Evolutionary conservation across 2,888 invertebrate species (phyloP), one percentile per base, ranked within the genome.

Genomic region (Lumbricus terrestris): DNA sequence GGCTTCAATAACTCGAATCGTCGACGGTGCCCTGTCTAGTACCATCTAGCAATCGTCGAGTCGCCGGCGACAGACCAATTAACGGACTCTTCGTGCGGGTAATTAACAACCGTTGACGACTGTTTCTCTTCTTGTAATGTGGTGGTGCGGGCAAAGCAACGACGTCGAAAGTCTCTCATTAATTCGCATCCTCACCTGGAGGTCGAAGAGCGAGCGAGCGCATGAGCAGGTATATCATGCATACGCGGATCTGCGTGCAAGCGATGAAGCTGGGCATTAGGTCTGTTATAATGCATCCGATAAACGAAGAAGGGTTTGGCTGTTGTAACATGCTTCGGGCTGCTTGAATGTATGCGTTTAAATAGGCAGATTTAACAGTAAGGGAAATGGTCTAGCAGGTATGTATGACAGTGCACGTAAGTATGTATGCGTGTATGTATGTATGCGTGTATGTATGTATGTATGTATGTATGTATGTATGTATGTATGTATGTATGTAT

Each of bases 141-240:
- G 40, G 13, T 13, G 40, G 15, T 13, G 16, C n/a, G 5, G 40
- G 23, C 47, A 23, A n/a, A n/a, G n/a, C n/a, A n/a, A n/a, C n/a
- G 23, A n/a, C n/a, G n/a, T 29, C 4, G 69, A 69, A 69, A 69
- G n/a, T 69, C 69, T 69, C 69, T 69, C 69, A 69, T 69, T 69
- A 69, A n/a, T n/a, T n/a, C 69, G n/a, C n/a, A n/a, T 69, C 69
- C 69, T 69, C 69, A 69, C 69, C 69, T 69, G 69, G 69, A 69
- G 69, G 69, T 69, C 29, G 69, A 69, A 69, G 15, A 1, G 47
- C 47, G 15, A 15, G 47, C 15, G 15, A 20, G 3, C 42, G 15
- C 42, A n/a, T n/a, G n/a, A n/a, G n/a, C 16, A 42, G 6, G 15
- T 40, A 40, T n/a, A 40, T n/a, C 38, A 42, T 18, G 47, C 15